Evolutionary conservation across 1,140 invertebrate species (phyloP).

Genomic region (Hermetia illucens): DNA sequence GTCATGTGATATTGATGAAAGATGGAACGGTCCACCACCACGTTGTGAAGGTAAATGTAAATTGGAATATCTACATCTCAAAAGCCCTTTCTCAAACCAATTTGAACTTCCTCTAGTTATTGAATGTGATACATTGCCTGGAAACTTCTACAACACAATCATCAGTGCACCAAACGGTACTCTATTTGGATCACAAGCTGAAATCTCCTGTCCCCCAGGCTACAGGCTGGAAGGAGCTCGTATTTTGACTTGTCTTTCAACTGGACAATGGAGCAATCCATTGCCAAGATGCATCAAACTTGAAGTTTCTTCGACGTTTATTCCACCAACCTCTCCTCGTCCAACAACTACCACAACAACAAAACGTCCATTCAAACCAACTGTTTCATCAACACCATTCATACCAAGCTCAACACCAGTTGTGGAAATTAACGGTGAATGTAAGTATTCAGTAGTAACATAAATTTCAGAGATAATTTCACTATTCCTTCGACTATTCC

Average conservation of each 20-base stretch:
- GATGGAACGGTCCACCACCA: conserved; percentile 88
- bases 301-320: conserved; percentile 32
- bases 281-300: conserved; percentile 54
- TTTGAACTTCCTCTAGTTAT: conserved; percentile 43
- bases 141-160: conserved; percentile 56
- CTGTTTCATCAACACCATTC: conserved; percentile 14
- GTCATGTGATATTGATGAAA: conserved; percentile 80
- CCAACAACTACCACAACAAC: conserved; percentile 10
- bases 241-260: conserved; percentile 53
- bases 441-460: conserved; percentile 10
- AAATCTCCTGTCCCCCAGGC: conserved; percentile 59
- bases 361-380: conserved; percentile 6
- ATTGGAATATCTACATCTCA: too few species aligned
- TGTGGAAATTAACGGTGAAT: conserved; percentile 25
- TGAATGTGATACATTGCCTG: conserved; percentile 55
- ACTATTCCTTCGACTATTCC: neutral
- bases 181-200: conserved; percentile 51
- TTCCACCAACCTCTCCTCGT: conserved; percentile 8
- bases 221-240: conserved; percentile 53
- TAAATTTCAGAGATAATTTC: too few species aligned
- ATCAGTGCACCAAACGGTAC: conserved; percentile 46
- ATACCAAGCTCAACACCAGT: conserved; percentile 14
- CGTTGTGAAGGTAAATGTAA: conserved; percentile 58
- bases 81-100: too few species aligned
- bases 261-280: conserved; percentile 63